A percentile compares a stretch with the other conserved stretches of the same genome.
Evolutionary conservation across 2,888 invertebrate genomes (phyloP).

Genomic region (Caprella mutica): DNA sequence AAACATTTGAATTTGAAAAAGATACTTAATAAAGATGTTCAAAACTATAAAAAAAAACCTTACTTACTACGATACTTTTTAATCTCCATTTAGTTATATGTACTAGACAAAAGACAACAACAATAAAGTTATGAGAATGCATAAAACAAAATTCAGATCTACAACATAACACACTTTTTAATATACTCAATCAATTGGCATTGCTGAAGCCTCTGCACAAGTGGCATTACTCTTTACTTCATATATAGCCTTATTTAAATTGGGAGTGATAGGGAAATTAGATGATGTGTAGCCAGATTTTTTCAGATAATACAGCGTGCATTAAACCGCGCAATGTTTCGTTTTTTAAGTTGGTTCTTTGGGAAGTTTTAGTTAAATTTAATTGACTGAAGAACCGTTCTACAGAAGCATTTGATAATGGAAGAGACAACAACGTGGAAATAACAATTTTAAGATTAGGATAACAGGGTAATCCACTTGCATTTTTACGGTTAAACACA

Average conservation of each 20-base stretch:
- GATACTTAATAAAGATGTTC: too few relatives aligned
- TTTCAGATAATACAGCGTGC: not conserved
- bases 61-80: too few relatives aligned
- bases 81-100: too few relatives aligned
- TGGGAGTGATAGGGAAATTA: not conserved
- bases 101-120: too few relatives aligned
- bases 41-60: too few relatives aligned
- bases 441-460: not conserved
- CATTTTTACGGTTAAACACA: conserved; percentile 4
- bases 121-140: too few relatives aligned
- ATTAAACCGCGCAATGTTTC: conserved; percentile 2
- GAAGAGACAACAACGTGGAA: conserved; percentile 4
- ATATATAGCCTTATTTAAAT: not conserved
- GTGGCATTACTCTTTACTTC: not conserved
- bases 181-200: too few relatives aligned
- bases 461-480: conserved; percentile 1
- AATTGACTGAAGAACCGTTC: conserved; percentile 35
- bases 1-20: too few relatives aligned
- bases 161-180: too few relatives aligned
- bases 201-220: not conserved
- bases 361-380: conserved; percentile 36
- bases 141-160: too few relatives aligned
- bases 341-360: not conserved
- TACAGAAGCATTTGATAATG: conserved; percentile 7
- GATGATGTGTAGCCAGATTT: not conserved